A percentile compares a stretch with the other conserved stretches of the same genome.
Conservation (phyloP, 92 coral and sea anemone species). For the Scolanthus callimorphus region DNA sequence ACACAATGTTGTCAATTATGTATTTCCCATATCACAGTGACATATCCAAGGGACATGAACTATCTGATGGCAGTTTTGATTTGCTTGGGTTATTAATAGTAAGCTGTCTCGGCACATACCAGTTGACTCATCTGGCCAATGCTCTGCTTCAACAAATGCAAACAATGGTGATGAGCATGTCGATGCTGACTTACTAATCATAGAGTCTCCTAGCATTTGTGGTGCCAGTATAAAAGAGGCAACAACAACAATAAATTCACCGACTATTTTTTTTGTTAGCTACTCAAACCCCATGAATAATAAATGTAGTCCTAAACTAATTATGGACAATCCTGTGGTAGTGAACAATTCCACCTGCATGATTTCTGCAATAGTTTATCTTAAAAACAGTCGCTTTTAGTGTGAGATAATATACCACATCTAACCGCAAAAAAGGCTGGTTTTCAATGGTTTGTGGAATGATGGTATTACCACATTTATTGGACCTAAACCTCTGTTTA, state of each 20-base stretch:
- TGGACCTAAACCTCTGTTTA: too few species aligned
- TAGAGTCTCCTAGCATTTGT: conserved; percentile 3
- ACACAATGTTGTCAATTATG: too few species aligned
- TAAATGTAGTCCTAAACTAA: too few species aligned
- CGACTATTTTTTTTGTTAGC: conserved; percentile 8
- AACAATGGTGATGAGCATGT: too few species aligned
- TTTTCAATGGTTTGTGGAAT: conserved; percentile 28
- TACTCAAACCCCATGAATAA: neutral
- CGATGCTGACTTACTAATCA: too few species aligned
- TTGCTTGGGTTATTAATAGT: conserved; percentile 16
- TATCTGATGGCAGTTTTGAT: conserved; percentile 17
- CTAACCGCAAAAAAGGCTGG: conserved; percentile 12
- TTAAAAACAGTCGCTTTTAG: conserved; percentile 29
- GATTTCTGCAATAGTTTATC: conserved; percentile 30
- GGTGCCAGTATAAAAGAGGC: conserved; percentile 1
- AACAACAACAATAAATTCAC: neutral
- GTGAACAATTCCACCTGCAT: conserved; percentile 5
- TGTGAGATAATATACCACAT: conserved; percentile 23
- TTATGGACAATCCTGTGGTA: too few species aligned
- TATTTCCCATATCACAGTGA: too few species aligned
- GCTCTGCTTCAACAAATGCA: neutral
- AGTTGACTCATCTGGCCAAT: conserved; percentile 4
- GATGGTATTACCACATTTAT: conserved; percentile 20
- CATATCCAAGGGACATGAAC: too few species aligned
- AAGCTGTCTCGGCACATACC: too few species aligned